Conservation (phyloP, 2,797 vertebrate species). For the Triplophysa yarkandensis region DNA sequence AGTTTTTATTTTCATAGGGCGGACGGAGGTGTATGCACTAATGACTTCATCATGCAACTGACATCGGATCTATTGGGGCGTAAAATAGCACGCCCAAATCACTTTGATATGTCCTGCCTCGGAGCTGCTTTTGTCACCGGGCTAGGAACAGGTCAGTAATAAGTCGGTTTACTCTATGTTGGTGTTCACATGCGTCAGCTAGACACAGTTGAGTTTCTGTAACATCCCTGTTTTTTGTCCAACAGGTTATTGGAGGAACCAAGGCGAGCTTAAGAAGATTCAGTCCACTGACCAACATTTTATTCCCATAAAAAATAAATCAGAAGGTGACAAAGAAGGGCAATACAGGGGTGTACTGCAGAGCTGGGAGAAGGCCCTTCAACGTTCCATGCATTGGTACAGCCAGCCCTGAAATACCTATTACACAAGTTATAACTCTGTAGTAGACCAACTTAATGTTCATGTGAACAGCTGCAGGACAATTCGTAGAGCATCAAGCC, state of each 20-base stretch:
- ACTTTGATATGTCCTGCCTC: constrained; percentile 89
- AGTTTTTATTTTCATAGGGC: constrained; percentile 73
- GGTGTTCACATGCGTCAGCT: not conserved
- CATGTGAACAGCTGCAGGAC: not conserved
- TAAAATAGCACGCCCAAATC: constrained; percentile 77
- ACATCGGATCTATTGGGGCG: constrained; percentile 89
- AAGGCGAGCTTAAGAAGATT: constrained; percentile 87
- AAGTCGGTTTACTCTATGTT: not conserved
- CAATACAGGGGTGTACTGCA: constrained; percentile 76
- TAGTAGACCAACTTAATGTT: not conserved
- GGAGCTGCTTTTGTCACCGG: constrained; percentile 93
- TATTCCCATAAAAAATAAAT: constrained; percentile 74
- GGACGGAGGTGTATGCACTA: constrained; percentile 92
- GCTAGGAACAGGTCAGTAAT: constrained; percentile 83
- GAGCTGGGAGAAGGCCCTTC: constrained; percentile 87
- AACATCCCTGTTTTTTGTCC: not conserved
- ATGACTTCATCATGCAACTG: constrained; percentile 94
- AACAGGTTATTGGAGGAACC: constrained; percentile 88
- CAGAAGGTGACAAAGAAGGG: constrained; percentile 5
- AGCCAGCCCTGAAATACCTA: constrained; percentile 64
- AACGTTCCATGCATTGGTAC: constrained; percentile 87
- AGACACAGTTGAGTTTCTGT: not conserved
- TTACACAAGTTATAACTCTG: not conserved
- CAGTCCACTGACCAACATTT: constrained; percentile 78
- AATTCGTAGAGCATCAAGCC: not conserved